phyloP scores from a whole-genome alignment of 2,888 invertebrate genomes.

The Eilema griseolum region DNA sequence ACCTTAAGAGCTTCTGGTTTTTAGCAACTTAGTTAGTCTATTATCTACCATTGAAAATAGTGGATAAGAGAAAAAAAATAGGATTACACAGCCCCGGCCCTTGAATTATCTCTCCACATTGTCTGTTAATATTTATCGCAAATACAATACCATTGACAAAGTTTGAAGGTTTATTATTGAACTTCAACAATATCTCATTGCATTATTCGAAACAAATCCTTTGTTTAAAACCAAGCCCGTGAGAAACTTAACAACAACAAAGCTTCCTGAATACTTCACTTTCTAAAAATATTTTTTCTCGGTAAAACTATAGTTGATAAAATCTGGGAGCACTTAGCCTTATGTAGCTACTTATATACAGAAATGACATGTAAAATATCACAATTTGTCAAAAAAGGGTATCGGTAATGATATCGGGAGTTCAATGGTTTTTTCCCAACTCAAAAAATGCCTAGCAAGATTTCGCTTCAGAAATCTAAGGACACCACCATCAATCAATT shows the following conservation, averaged over 20 bases:
- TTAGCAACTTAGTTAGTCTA: neutral
- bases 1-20: neutral
- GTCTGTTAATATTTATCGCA: neutral
- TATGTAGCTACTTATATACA: no score
- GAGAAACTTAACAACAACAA: neutral
- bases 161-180: neutral
- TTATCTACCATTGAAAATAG: no score
- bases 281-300: neutral
- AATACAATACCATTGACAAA: neutral
- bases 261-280: neutral
- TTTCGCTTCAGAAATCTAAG: neutral
- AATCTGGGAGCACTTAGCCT: neutral
- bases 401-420: no score
- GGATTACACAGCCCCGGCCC: neutral
- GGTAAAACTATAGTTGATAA: neutral
- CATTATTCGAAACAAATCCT: neutral
- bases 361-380: no score
- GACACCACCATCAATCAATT: neutral
- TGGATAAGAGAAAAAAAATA: no score
- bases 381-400: no score
- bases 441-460: neutral
- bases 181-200: conserved; percentile 4
- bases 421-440: no score
- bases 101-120: neutral
- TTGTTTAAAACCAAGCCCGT: neutral